Evolutionary conservation across 2,888 invertebrate species (phyloP).

Genomic region (Nomada flava): DNA sequence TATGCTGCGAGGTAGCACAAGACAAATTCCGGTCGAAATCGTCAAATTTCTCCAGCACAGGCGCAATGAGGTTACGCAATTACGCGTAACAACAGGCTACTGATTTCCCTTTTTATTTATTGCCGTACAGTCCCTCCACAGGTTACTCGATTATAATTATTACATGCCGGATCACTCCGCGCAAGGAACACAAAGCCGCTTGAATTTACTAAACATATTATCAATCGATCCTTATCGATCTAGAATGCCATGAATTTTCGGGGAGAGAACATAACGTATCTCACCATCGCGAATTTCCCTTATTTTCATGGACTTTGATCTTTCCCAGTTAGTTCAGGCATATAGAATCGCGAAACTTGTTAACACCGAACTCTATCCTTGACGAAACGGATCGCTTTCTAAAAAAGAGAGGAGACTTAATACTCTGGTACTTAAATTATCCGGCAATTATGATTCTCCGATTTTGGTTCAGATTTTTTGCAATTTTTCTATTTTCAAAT

Average conservation of each 20-base stretch:
- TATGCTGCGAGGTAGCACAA: neutral
- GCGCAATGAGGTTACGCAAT: constrained; percentile 25
- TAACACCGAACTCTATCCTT: constrained; percentile 2
- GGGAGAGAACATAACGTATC: too few species aligned
- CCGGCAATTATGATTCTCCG: too few species aligned
- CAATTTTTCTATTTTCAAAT: neutral
- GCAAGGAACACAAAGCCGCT: neutral
- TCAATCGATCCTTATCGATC: constrained; percentile 13
- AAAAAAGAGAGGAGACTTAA: neutral
- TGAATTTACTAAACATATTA: neutral
- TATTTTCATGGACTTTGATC: neutral
- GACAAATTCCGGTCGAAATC: constrained; percentile 8
- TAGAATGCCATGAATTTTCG: neutral
- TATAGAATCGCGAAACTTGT: neutral
- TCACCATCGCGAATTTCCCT: constrained; percentile 3
- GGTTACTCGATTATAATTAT: constrained; percentile 3
- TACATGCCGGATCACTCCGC: neutral
- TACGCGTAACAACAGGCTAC: constrained; percentile 14
- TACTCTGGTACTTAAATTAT: too few species aligned
- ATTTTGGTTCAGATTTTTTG: neutral
- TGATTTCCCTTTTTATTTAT: constrained; percentile 59
- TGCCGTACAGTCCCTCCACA: neutral
- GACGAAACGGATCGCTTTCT: neutral
- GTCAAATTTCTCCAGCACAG: constrained; percentile 28
- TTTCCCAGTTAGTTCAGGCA: neutral